Base-by-base conservation (phyloP, 2,888 invertebrate species). In the Criorhina ranunculi region DNA sequence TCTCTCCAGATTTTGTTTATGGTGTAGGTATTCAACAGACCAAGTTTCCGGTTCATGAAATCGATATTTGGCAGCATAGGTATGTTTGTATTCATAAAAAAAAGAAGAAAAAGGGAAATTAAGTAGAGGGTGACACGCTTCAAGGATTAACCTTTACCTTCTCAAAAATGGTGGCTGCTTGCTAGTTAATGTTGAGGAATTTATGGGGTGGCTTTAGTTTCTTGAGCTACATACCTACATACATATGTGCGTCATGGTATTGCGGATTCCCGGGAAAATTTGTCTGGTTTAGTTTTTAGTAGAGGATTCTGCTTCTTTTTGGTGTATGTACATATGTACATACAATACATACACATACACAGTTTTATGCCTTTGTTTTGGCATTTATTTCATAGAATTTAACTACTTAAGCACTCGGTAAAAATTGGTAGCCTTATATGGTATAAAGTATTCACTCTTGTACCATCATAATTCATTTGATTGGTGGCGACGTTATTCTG, bases 51-150 rank as follows among this genome's bases (percentile, higher is more conserved):
- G 62, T 62, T 80, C 9, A 53, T 72, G 76, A 76, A 76, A 76
- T 76, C 59, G 55, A 83, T 72, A 78, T 83, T 78, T 57, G 9
- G 17, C 40, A 3, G 8, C 29, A 44, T 37, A 42, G 17, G 33
- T 40, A 49, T 55, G 59, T 31, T 37, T 35, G 66, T n/a, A 15
- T 57, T 72, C 44, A 75, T 69, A 57, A 59, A 75, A 49, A 69
- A n/a, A n/a, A n/a, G n/a, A n/a, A n/a, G n/a, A n/a, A n/a, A n/a
- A n/a, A n/a, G n/a, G 35, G 42, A 37, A 49, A 73, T 73, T 55
- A 67, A 40, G 24, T 24, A 59, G 55, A 79, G 79, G 83, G 83
- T 79, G 83, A 79, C 62, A 83, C 64, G 83, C 73, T 79, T 57
- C 35, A 57, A 73, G 73, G 73, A 75, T 79, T 78, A 73, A 75